A percentile compares a stretch with the other conserved stretches of the same genome.
phyloP scores from a whole-genome alignment of 2,888 invertebrate species.

The Papilio demoleus region DNA sequence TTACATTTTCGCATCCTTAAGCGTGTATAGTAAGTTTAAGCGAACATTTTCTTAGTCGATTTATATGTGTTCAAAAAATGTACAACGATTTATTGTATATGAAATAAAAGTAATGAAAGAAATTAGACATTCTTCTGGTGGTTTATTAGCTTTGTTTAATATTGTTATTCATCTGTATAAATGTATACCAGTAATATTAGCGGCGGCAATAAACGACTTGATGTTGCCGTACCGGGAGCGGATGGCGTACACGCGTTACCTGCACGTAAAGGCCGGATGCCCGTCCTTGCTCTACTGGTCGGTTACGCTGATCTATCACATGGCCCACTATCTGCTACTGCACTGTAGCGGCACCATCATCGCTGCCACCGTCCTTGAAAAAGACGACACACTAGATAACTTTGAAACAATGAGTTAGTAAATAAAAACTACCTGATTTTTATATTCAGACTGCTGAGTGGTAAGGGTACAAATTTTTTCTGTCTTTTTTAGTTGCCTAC shows the following conservation, averaged over 20 bases:
- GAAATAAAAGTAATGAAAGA: too few species aligned
- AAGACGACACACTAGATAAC: conserved; percentile 43
- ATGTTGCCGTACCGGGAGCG: conserved; percentile 84
- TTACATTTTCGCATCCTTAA: conserved; percentile 44
- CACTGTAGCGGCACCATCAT: conserved; percentile 46
- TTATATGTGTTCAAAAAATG: background rate
- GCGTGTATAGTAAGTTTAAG: conserved; percentile 45
- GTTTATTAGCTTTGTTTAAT: background rate
- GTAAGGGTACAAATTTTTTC: background rate
- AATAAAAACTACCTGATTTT: background rate
- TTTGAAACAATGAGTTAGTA: conserved; percentile 32
- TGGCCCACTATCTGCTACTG: conserved; percentile 57
- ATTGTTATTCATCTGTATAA: background rate
- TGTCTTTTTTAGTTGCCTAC: conserved; percentile 63
- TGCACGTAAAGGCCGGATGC: conserved; percentile 85
- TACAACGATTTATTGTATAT: too few species aligned
- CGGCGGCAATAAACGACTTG: conserved; percentile 78
- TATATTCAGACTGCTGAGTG: background rate
- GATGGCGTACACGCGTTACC: conserved; percentile 81
- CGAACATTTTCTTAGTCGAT: background rate
- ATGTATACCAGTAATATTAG: conserved; percentile 51
- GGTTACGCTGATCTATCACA: conserved; percentile 81
- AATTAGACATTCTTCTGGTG: too few species aligned
- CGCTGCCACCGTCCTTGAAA: conserved; percentile 42
- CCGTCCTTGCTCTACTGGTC: conserved; percentile 83